A percentile compares a stretch with the other conserved stretches of the same genome.
phyloP scores from a whole-genome alignment of 2,113 vertebrate species.

The Trematomus loennbergii region DNA sequence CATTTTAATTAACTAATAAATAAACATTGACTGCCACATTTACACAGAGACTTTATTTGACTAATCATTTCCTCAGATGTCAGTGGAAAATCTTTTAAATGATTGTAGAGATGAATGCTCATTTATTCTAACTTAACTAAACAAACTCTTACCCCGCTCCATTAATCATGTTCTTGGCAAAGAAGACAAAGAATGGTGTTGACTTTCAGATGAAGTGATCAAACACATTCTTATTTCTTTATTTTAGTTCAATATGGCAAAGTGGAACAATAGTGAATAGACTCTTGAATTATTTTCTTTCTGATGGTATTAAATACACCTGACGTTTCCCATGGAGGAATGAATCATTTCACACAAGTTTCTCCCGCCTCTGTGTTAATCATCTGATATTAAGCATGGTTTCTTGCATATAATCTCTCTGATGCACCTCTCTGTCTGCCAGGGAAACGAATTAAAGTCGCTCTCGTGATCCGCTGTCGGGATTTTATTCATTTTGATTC shows the following conservation, averaged over 20 bases:
- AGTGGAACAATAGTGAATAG: slow-evolving; percentile 31
- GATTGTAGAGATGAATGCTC: too few species aligned
- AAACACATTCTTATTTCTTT: neutral
- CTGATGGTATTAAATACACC: slow-evolving; percentile 59
- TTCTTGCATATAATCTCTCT: slow-evolving; percentile 83
- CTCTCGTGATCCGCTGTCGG: slow-evolving; percentile 67
- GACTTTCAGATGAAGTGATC: too few species aligned
- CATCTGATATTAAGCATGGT: slow-evolving; percentile 82
- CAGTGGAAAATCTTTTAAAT: too few species aligned
- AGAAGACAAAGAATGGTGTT: too few species aligned
- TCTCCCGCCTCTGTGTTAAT: slow-evolving; percentile 73
- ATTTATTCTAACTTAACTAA: too few species aligned
- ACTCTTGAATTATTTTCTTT: slow-evolving; percentile 33
- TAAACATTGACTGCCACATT: too few species aligned
- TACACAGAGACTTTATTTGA: too few species aligned
- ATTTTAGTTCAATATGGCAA: neutral
- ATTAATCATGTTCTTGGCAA: too few species aligned
- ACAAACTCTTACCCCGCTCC: too few species aligned
- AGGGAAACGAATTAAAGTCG: slow-evolving; percentile 72
- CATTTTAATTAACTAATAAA: too few species aligned
- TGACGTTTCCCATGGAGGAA: slow-evolving; percentile 78
- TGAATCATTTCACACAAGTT: slow-evolving; percentile 71
- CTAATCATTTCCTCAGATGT: too few species aligned
- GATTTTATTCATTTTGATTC: slow-evolving; percentile 58
- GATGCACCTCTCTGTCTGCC: slow-evolving; percentile 66